Evolutionary conservation across 2,797 vertebrate genomes (phyloP).

Genomic region (Argyrosomus regius): DNA sequence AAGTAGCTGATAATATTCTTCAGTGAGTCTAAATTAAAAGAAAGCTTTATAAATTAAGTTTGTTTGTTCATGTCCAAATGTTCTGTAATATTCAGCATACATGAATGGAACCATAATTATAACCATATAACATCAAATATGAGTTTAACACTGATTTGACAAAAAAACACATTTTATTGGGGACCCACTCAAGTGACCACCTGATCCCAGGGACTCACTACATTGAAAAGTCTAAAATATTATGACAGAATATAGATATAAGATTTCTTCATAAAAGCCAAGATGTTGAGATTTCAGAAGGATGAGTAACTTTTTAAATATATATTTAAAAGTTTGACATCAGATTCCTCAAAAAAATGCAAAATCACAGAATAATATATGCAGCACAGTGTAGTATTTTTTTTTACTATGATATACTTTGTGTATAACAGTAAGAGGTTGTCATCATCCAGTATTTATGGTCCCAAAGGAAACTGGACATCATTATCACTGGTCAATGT

Average conservation of each 20-base stretch:
- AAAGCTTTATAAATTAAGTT: no score
- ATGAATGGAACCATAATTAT: no score
- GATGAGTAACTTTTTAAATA: conserved; percentile 2
- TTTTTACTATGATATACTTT: not conserved
- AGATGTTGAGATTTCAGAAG: not conserved
- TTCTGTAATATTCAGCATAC: no score
- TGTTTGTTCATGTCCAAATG: no score
- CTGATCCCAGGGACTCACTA: no score
- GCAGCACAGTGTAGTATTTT: not conserved
- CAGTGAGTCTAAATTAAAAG: no score
- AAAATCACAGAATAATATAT: not conserved
- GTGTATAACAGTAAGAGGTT: not conserved
- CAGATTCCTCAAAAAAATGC: not conserved
- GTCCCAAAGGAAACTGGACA: not conserved
- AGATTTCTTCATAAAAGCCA: not conserved
- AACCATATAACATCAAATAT: no score
- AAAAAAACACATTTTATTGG: no score
- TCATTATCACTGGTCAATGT: not conserved
- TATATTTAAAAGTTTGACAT: not conserved
- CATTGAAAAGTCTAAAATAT: not conserved
- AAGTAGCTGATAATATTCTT: no score
- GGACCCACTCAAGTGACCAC: no score
- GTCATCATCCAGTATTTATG: not conserved
- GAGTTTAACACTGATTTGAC: no score
- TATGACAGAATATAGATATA: conserved; percentile 3